Evolutionary conservation across 2,113 vertebrate genomes (phyloP), one percentile per base, ranked within the genome.

Genomic region (Ceyx margarethae): DNA sequence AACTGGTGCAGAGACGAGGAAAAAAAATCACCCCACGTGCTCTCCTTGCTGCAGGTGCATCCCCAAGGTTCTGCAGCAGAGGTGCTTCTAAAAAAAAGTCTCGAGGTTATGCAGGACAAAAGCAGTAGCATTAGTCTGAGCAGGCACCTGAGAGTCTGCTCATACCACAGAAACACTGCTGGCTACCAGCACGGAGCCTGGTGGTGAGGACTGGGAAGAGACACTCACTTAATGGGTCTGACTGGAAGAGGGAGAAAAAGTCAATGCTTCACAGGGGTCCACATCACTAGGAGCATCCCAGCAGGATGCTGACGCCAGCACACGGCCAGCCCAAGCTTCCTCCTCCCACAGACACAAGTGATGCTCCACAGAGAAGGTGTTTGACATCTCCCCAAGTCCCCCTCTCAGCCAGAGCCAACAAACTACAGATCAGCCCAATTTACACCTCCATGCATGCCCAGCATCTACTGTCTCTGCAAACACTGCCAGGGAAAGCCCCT

Each of bases 301-400:
- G n/a, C 25, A 75, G 57, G 0, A 0, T 68, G 66, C 43, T 23
- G 23, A 19, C 8, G 3, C 22, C 82, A 54, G 60, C 87, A 51
- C 73, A 86, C 13, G 26, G 57, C 23, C 60, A 62, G 53, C 79
- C 45, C 84, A 21, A 3, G 3, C 33, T 73, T 42, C 75, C 11
- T 7, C 56, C 68, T 20, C n/a, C 68, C n/a, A 46, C 48, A 85
- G n/a, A 56, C 53, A 76, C 46, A 23, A 75, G 33, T 15, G 25
- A 69, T 15, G n/a, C 6, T 53, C 1, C 2, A 51, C 37, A 50
- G 51, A 29, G n/a, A 87, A 60, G 0, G 0, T 1, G 4, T 29
- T 61, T 69, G 61, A 53, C 21, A 13, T 8, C n/a, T 37, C 72
- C 51, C 50, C 18, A 65, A 8, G 68, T 21, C 10, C 65, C 28